Percentiles rank a stretch among this genome's conserved stretches.
Conservation (phyloP, 2,888 invertebrate species). For the Tortrix viridana region DNA sequence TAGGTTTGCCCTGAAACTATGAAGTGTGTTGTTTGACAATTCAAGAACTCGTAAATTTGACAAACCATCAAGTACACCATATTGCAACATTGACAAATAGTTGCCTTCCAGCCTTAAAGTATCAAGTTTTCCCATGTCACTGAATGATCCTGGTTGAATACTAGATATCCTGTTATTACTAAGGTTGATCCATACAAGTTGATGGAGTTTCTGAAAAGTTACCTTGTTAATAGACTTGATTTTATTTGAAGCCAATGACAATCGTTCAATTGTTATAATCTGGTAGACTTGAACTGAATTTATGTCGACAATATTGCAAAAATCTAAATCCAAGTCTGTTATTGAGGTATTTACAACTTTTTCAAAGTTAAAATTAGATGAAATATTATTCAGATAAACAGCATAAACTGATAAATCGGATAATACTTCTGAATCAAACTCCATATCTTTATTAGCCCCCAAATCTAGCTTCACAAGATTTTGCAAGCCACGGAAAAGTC, state of each 20-base stretch:
- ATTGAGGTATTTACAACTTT: conserved; percentile 12
- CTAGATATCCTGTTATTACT: conserved; percentile 26
- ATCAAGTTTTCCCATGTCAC: conserved; percentile 9
- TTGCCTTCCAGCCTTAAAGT: conserved; percentile 21
- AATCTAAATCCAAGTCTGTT: conserved; percentile 13
- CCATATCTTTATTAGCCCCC: conserved; percentile 16
- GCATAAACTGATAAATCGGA: conserved; percentile 9
- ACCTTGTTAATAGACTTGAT: conserved; percentile 20
- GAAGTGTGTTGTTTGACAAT: conserved; percentile 22
- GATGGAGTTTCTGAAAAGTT: conserved; percentile 20
- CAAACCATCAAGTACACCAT: conserved; percentile 28
- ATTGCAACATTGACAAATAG: conserved; percentile 18
- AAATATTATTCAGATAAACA: conserved; percentile 10
- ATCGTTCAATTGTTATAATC: conserved; percentile 15
- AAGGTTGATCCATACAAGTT: conserved; percentile 24
- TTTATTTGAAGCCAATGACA: conserved; percentile 23
- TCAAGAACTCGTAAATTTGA: conserved; percentile 14
- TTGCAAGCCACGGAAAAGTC: conserved; percentile 10
- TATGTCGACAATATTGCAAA: conserved; percentile 18
- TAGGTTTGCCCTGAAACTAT: conserved; percentile 20
- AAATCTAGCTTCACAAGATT: conserved; percentile 11
- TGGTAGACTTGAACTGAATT: conserved; percentile 9
- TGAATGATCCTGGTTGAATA: conserved; percentile 31
- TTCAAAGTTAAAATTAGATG: conserved; percentile 6
- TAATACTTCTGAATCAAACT: conserved; percentile 29